Conservation (phyloP, 1,140 invertebrate genomes). For the Zaprionus nigranus region DNA sequence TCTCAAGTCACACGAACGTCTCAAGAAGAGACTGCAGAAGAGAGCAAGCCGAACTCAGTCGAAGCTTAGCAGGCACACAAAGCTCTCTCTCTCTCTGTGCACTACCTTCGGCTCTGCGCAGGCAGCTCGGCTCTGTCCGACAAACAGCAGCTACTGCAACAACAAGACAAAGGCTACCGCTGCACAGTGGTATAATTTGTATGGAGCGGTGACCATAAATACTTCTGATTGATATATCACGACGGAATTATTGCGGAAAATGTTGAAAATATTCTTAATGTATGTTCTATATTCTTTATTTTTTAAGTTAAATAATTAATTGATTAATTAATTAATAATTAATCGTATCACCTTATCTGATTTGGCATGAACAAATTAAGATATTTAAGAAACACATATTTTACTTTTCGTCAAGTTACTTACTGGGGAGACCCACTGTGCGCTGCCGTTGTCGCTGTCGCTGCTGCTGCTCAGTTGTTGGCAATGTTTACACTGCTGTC, state of each 20-base stretch:
- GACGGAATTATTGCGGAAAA: no score
- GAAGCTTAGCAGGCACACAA: not conserved
- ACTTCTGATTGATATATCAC: no score
- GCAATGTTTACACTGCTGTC: slow-evolving; percentile 5
- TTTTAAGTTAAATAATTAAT: no score
- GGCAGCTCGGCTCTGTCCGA: not conserved
- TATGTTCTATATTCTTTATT: no score
- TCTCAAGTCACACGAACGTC: slow-evolving; percentile 16
- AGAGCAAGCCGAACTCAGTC: not conserved
- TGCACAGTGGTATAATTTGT: not conserved
- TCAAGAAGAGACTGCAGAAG: slow-evolving; percentile 25
- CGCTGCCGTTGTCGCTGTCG: not conserved
- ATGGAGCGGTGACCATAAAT: no score
- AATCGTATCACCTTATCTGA: no score
- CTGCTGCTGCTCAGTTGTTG: slow-evolving; percentile 2
- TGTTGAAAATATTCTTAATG: no score
- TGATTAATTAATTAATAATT: no score
- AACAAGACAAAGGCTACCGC: not conserved
- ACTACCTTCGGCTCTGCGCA: not conserved
- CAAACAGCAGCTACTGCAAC: not conserved
- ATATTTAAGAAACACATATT: no score
- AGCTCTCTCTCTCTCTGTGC: not conserved
- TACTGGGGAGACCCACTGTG: no score
- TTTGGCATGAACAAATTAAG: no score
- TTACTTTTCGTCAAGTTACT: no score